Percentiles rank a stretch among this genome's conserved stretches.
These are phyloP conservation scores for Cyclophora punctaria DNA, from an alignment of 2,888 invertebrate species.

Conservation along the genomic window DNA sequence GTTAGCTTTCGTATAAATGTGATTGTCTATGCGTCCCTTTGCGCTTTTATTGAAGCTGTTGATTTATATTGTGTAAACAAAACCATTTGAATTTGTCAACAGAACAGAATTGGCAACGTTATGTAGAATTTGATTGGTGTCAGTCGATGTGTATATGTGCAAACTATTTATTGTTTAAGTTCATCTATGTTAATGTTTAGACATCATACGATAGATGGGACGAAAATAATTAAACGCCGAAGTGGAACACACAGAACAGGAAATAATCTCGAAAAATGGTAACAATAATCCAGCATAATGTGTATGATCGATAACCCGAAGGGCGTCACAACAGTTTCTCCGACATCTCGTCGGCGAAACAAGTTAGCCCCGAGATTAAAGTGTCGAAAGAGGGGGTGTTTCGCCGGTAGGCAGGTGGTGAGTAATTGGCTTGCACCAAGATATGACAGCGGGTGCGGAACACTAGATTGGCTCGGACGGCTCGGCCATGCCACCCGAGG, in stretches of 20 bases:
- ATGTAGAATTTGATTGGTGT: too few relatives aligned
- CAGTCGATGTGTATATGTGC: too few relatives aligned
- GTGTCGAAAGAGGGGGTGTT: slow-evolving; percentile 28
- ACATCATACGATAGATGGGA: too few relatives aligned
- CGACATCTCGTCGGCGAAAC: not conserved
- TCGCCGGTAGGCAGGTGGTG: slow-evolving; percentile 33
- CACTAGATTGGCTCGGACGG: slow-evolving; percentile 32
- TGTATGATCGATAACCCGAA: too few relatives aligned
- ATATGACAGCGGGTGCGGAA: slow-evolving; percentile 39
- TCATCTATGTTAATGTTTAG: too few relatives aligned
- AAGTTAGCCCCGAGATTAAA: slow-evolving; percentile 10
- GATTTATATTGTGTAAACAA: not conserved
- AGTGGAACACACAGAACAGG: too few relatives aligned
- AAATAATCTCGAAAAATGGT: too few relatives aligned
- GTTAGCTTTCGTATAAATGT: not conserved
- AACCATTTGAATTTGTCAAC: too few relatives aligned
- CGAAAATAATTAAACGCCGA: too few relatives aligned
- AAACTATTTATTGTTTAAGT: too few relatives aligned
- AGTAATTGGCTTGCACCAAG: slow-evolving; percentile 42
- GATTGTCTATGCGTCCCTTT: not conserved
- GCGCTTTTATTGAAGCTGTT: not conserved
- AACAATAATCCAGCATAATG: too few relatives aligned
- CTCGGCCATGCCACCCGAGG: not conserved
- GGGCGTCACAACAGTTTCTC: not conserved
- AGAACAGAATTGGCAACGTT: too few relatives aligned